Evolutionary conservation across 2,888 invertebrate species (phyloP), one percentile per base, ranked within the genome.

Genomic region (Phengaris alcon): DNA sequence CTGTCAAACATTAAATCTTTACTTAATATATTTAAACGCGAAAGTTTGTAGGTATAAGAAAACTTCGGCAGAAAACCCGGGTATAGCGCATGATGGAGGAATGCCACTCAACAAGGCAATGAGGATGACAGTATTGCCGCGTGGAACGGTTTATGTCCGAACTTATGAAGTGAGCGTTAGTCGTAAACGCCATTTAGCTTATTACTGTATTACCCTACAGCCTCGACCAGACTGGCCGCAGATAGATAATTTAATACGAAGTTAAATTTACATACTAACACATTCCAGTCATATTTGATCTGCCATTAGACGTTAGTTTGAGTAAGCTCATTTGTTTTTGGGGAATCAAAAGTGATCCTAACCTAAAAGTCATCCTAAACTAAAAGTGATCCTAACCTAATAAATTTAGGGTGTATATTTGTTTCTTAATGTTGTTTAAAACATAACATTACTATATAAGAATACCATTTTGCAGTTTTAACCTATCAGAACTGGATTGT

Each of bases 281-380:
- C 64, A 44, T 35, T 64, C 2, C 12, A 64, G 64, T 64, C 64
- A 64, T 64, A 64, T 64, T 64, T 64, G 64, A 12, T 64, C 13
- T 22, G 35, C 35, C 35, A 64, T 64, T 44, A 64, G 64, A 44
- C 35, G 10, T 44, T 2, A 64, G 12, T 64, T 64, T 64, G 64
- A 35, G 35, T 64, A 35, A 15, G 64, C 6, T 12, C 10, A 44
- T 35, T 35, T 64, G 35, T 12, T 64, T 59, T 64, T 44, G 35
- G 64, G 64, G 12, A 64, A 64, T 64, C 64, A 35, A 44, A 64
- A 64, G 35, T 12, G 13, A 64, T 64, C 64, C 44, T 64, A 64
- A 64, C 64, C 13, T 44, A 64, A 35, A 64, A 64, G 35, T 12
- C 6, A 64, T 64, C 64, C 44, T 64, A 64, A 64, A 35, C 6